phyloP scores from a whole-genome alignment of 2,797 vertebrate species.

The Phaenicophaeus curvirostris region DNA sequence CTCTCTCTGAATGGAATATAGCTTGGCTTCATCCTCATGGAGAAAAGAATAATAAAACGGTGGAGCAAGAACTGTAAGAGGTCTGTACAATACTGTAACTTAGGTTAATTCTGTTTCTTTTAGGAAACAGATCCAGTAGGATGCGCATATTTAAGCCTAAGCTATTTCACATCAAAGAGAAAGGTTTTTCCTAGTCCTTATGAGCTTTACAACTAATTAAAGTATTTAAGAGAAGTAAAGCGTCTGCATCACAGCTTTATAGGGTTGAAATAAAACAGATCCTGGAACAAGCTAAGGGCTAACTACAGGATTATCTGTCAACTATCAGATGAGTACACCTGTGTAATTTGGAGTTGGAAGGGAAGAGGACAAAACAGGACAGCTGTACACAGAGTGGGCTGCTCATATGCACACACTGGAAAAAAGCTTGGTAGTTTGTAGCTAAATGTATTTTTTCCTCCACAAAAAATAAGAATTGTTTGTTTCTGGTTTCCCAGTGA shows the following conservation, averaged over 20 bases:
- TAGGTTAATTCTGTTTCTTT: not conserved
- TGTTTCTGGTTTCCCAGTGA: not conserved
- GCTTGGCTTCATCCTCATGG: slow-evolving; percentile 75
- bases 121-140: not conserved
- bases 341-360: not conserved
- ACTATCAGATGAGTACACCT: not conserved
- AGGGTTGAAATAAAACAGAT: not conserved
- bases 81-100: not conserved
- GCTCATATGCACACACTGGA: not conserved
- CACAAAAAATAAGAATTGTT: not conserved
- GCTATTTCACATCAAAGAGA: not conserved
- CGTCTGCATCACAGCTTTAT: not conserved
- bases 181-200: not conserved
- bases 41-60: not conserved
- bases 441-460: not conserved
- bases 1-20: slow-evolving; percentile 91
- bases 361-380: not conserved
- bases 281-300: not conserved
- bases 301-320: not conserved
- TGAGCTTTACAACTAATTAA: not conserved
- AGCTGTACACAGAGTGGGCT: not conserved
- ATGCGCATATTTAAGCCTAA: not conserved
- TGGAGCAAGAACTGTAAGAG: not conserved
- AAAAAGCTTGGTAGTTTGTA: not conserved
- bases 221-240: not conserved